Conservation (phyloP, 1,140 invertebrate species). For the Caerostris darwini region DNA sequence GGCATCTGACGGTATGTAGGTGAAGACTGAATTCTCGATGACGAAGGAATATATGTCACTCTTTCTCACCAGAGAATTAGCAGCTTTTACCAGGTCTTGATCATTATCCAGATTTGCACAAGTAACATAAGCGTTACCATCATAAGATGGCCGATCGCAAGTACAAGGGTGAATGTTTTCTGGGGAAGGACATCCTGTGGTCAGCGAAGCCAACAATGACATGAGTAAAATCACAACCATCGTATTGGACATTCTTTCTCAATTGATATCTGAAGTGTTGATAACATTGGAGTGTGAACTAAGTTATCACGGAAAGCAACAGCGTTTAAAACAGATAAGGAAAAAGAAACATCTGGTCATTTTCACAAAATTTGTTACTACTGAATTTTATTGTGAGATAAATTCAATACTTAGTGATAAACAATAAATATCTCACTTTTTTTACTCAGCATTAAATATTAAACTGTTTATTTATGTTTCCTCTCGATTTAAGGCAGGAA, state of each 20-base stretch:
- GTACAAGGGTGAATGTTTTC: conserved; percentile 27
- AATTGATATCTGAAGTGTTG: not conserved
- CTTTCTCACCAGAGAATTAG: not conserved
- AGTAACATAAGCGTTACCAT: conserved; percentile 30
- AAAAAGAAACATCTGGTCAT: conserved; percentile 33
- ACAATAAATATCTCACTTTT: too few relatives aligned
- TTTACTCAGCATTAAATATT: too few relatives aligned
- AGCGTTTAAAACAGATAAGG: not conserved
- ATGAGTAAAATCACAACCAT: not conserved
- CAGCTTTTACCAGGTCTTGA: not conserved
- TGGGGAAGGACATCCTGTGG: not conserved
- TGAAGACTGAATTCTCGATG: conserved; percentile 51
- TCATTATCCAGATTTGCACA: conserved; percentile 32
- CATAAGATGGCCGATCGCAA: not conserved
- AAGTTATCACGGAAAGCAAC: not conserved
- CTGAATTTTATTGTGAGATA: too few relatives aligned
- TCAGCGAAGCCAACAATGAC: not conserved
- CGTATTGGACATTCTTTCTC: not conserved
- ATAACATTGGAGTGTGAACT: not conserved
- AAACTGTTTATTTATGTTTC: too few relatives aligned
- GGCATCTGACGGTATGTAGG: conserved; percentile 47
- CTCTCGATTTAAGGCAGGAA: too few relatives aligned
- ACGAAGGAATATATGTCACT: conserved; percentile 35
- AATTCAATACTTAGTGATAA: too few relatives aligned
- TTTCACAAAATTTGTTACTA: not conserved